Conservation (phyloP, 1,140 invertebrate genomes). For the Ostrea edulis region DNA sequence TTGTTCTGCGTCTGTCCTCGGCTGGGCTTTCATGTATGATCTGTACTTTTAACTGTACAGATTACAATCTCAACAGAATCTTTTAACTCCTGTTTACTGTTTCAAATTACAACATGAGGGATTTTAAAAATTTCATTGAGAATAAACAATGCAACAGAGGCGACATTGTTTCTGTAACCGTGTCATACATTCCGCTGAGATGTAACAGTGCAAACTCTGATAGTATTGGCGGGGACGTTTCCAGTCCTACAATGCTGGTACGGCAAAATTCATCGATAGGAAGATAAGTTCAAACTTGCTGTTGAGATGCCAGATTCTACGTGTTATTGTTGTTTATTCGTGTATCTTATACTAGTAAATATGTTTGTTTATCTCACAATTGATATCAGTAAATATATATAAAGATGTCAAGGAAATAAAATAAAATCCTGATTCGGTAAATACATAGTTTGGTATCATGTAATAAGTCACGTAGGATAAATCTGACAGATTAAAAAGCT, state of each 20-base stretch:
- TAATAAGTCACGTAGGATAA: neutral
- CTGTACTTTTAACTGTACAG: conserved; percentile 8
- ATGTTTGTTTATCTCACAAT: neutral
- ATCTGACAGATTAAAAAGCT: neutral
- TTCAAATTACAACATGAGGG: neutral
- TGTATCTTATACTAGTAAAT: neutral
- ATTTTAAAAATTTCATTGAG: neutral
- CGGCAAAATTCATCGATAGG: neutral
- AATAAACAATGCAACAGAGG: conserved; percentile 12
- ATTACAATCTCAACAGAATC: neutral
- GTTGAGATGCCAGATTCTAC: neutral
- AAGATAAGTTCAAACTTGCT: neutral
- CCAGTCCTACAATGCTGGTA: neutral
- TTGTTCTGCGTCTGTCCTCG: neutral
- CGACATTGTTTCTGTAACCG: neutral
- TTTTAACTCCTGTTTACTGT: neutral
- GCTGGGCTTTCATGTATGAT: neutral
- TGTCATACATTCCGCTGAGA: neutral
- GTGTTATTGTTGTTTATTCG: neutral
- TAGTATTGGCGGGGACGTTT: neutral
- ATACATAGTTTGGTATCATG: neutral
- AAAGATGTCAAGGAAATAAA: neutral
- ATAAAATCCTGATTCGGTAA: neutral
- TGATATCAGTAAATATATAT: neutral
- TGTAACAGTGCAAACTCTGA: neutral